Conservation (phyloP, 2,888 invertebrate genomes). For the Exephanes ischioxanthus region DNA sequence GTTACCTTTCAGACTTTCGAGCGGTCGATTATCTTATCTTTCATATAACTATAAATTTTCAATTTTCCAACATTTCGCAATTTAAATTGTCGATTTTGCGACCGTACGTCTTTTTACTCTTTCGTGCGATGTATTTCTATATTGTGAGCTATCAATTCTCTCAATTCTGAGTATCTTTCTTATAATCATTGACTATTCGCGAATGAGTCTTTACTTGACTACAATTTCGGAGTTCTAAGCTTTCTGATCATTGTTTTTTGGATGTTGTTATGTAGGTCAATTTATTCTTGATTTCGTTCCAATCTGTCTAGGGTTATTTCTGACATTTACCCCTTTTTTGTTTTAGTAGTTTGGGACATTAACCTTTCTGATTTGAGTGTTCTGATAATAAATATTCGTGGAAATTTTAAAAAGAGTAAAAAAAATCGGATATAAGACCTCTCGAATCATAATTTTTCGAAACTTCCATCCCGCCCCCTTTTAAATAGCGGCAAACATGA, state of each 20-base stretch:
- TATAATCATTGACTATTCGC: neutral
- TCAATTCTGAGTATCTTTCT: neutral
- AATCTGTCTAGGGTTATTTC: neutral
- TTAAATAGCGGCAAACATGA: too few relatives aligned
- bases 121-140: neutral
- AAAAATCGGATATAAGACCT: neutral
- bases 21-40: neutral
- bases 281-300: neutral
- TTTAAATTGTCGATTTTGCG: neutral
- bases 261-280: neutral
- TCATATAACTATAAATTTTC: neutral
- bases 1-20: neutral
- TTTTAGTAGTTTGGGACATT: neutral
- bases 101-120: neutral
- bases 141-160: neutral
- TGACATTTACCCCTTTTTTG: neutral
- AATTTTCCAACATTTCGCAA: neutral
- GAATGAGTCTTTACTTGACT: neutral
- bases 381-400: neutral
- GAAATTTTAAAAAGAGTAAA: neutral
- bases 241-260: neutral
- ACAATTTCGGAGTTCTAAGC: neutral
- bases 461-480: neutral
- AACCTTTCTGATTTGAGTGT: neutral
- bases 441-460: neutral